These are phyloP conservation scores for Nansenia antarctica DNA, from an alignment of 2,113 vertebrate species.

Conservation along the genomic window DNA sequence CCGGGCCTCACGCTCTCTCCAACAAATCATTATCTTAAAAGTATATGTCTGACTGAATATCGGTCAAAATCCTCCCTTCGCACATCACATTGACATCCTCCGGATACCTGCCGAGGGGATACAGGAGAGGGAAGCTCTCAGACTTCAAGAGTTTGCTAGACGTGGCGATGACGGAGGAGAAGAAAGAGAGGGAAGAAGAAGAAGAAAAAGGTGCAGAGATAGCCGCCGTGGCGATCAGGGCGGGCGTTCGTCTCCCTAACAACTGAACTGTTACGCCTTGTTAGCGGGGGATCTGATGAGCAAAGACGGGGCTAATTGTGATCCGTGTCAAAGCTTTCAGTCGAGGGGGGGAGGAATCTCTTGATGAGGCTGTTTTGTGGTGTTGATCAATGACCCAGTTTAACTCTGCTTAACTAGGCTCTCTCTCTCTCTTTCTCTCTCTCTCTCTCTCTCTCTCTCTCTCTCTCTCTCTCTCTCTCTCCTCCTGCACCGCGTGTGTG, in stretches of 20 bases:
- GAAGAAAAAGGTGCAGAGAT: conserved; percentile 50
- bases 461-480: conserved; percentile 50
- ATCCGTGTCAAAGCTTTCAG: conserved; percentile 67
- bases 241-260: conserved; percentile 64
- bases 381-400: conserved; percentile 77
- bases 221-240: conserved; percentile 55
- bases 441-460: too few species aligned
- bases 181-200: neutral
- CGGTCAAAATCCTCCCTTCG: conserved; percentile 23
- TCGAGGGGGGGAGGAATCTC: conserved; percentile 73
- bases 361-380: conserved; percentile 76
- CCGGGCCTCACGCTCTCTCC: conserved; percentile 10
- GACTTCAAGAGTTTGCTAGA: conserved; percentile 47
- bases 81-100: conserved; percentile 42
- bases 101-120: conserved; percentile 26
- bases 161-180: conserved; percentile 35
- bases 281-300: conserved; percentile 53
- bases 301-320: conserved; percentile 72
- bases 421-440: too few species aligned
- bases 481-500: conserved; percentile 54
- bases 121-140: conserved; percentile 26
- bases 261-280: conserved; percentile 74
- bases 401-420: conserved; percentile 50
- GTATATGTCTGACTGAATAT: conserved; percentile 26
- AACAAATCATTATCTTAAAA: conserved; percentile 30